phyloP scores from a whole-genome alignment of 1,140 invertebrate species.

The Heliconius melpomene region DNA sequence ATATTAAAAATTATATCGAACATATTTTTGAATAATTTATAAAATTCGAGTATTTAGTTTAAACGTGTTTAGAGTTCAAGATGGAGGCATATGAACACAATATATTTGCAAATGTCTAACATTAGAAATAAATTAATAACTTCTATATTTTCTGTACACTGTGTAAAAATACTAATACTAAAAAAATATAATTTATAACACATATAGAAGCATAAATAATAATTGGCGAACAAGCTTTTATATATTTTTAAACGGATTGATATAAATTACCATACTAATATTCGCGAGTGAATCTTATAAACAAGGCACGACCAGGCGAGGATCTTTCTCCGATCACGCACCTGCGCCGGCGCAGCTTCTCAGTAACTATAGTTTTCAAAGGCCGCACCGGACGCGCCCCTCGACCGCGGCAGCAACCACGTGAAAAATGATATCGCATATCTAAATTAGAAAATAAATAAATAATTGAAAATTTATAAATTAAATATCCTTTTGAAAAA shows the following conservation, averaged over 20 bases:
- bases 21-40: too few relatives aligned
- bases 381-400: constrained; percentile 62
- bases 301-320: constrained; percentile 7
- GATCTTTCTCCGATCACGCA: constrained; percentile 58
- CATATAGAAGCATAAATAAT: not conserved
- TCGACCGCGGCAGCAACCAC: constrained; percentile 52
- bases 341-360: constrained; percentile 61
- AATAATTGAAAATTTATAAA: constrained; percentile 36
- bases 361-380: constrained; percentile 66
- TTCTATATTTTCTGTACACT: not conserved
- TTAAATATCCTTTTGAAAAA: not conserved
- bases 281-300: constrained; percentile 13
- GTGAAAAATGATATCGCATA: constrained; percentile 68
- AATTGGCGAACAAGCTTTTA: not conserved
- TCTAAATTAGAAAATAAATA: constrained; percentile 59
- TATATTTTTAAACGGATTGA: not conserved
- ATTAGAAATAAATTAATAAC: not conserved
- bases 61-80: too few relatives aligned
- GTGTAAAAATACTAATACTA: not conserved
- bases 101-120: too few relatives aligned
- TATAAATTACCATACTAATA: constrained; percentile 8
- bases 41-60: too few relatives aligned
- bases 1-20: too few relatives aligned
- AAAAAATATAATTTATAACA: not conserved
- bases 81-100: too few relatives aligned